phyloP scores from a whole-genome alignment of 2,888 invertebrate genomes.

The Nasonovia ribisnigri region DNA sequence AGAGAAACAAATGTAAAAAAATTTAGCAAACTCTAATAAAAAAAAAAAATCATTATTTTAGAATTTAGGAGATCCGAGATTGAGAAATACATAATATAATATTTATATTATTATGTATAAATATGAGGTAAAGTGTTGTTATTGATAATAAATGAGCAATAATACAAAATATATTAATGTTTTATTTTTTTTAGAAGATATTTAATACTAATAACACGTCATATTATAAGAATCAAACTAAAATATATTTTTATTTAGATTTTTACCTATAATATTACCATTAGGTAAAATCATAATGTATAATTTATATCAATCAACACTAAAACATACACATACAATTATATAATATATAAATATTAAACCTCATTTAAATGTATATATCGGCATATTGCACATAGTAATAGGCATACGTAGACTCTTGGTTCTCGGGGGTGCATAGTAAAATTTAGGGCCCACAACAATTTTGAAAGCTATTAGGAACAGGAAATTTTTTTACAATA shows the following conservation, averaged over 20 bases:
- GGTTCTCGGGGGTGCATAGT: no score
- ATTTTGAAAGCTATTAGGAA: no score
- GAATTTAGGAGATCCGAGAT: not conserved
- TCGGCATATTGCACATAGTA: not conserved
- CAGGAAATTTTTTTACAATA: no score
- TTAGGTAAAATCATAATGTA: not conserved
- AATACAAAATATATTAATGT: not conserved
- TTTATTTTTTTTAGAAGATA: not conserved
- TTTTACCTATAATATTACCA: not conserved
- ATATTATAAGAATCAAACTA: not conserved
- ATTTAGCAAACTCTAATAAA: not conserved
- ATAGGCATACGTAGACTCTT: no score
- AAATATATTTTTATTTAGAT: not conserved
- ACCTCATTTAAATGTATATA: not conserved
- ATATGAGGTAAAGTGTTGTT: not conserved
- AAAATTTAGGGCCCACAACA: no score
- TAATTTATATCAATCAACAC: not conserved
- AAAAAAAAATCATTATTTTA: not conserved
- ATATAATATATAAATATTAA: not conserved
- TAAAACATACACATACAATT: not conserved
- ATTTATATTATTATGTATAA: not conserved
- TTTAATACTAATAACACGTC: not conserved
- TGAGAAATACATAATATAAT: not conserved
- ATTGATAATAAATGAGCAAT: not conserved
- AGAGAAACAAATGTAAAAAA: not conserved